Conservation (phyloP, 1,140 invertebrate genomes). For the Cotesia vestalis region DNA sequence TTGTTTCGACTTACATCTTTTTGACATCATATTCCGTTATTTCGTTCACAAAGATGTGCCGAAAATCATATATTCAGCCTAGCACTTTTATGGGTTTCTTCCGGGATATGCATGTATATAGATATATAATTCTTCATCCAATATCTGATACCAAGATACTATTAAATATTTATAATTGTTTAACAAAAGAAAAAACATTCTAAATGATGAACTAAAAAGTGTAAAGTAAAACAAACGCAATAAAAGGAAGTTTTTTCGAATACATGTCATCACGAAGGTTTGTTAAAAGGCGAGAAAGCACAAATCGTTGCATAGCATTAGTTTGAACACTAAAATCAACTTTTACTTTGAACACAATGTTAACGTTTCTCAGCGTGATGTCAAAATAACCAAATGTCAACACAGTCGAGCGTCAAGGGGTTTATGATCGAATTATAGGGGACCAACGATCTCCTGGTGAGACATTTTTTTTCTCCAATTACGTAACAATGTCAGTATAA, state of each 20-base stretch:
- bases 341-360: slow-evolving; percentile 7
- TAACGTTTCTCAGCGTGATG: slow-evolving; percentile 41
- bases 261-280: slow-evolving; percentile 10
- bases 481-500: slow-evolving; percentile 20
- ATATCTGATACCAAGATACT: background rate
- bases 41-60: slow-evolving; percentile 33
- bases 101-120: background rate
- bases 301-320: slow-evolving; percentile 12
- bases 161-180: background rate
- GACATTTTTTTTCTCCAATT: slow-evolving; percentile 43
- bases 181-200: background rate
- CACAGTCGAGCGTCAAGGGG: slow-evolving; percentile 44
- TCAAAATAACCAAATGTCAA: slow-evolving; percentile 48
- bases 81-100: slow-evolving; percentile 32
- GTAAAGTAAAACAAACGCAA: background rate
- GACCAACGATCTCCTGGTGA: slow-evolving; percentile 37
- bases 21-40: slow-evolving; percentile 65
- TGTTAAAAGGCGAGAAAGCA: slow-evolving; percentile 21
- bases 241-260: slow-evolving; percentile 8
- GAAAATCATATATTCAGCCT: slow-evolving; percentile 14
- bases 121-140: background rate
- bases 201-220: background rate
- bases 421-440: slow-evolving; percentile 47
- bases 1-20: slow-evolving; percentile 25
- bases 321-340: background rate